phyloP scores from a whole-genome alignment of 1,140 invertebrate species.

The Leptopilina boulardi region DNA sequence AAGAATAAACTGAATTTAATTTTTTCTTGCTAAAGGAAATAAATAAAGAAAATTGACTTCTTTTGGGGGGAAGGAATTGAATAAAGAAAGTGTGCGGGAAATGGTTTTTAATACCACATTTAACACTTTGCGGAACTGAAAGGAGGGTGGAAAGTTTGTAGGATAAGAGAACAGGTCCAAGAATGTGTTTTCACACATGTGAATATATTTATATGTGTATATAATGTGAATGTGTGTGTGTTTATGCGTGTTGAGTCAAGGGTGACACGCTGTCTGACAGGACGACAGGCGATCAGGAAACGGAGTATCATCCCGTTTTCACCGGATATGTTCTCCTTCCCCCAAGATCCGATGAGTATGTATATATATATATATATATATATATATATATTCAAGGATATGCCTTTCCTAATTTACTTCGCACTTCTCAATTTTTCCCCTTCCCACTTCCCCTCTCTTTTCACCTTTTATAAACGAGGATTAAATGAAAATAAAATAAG shows the following conservation, averaged over 20 bases:
- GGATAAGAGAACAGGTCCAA: background rate
- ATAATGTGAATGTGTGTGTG: background rate
- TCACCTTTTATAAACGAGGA: too few relatives aligned
- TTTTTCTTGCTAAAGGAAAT: too few relatives aligned
- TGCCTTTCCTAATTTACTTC: slow-evolving; percentile 25
- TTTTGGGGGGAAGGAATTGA: background rate
- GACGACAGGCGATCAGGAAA: slow-evolving; percentile 46
- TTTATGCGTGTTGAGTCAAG: slow-evolving; percentile 4
- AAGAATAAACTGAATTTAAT: too few relatives aligned
- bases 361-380: too few relatives aligned
- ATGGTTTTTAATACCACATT: slow-evolving; percentile 8
- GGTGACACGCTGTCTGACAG: slow-evolving; percentile 39
- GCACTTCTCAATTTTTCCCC: slow-evolving; percentile 2
- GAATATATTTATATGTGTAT: too few relatives aligned
- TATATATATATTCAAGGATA: slow-evolving; percentile 31
- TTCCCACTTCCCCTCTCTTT: too few relatives aligned
- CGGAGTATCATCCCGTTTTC: slow-evolving; percentile 34
- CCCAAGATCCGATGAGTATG: slow-evolving; percentile 42
- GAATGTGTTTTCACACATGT: background rate
- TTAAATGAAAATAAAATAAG: slow-evolving; percentile 37
- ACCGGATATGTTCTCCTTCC: slow-evolving; percentile 50
- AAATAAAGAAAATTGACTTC: too few relatives aligned
- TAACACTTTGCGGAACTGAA: background rate
- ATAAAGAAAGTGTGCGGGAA: background rate
- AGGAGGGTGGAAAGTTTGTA: background rate